Conservation (phyloP, 64 coral and sea anemone genomes). For the Hydrozoanthus tunicans region DNA sequence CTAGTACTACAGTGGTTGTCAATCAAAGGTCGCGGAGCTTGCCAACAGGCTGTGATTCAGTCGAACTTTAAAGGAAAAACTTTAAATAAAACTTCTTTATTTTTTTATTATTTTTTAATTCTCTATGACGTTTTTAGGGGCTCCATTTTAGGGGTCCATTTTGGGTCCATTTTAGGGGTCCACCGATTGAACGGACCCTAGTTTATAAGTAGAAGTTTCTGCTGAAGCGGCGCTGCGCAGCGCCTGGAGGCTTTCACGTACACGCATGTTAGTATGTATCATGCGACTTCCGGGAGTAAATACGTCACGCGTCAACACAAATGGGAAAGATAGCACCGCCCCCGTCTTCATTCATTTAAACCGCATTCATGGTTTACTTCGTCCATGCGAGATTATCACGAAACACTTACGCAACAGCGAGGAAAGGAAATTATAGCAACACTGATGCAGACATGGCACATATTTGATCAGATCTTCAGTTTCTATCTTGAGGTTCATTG, state of each 20-base stretch:
- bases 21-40: no score
- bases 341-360: background rate
- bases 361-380: background rate
- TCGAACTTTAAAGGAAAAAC: no score
- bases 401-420: background rate
- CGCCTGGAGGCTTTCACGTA: background rate
- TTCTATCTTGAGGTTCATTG: background rate
- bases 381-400: background rate
- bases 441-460: background rate
- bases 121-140: no score
- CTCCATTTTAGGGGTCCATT: no score
- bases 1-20: no score
- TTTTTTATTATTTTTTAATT: no score
- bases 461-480: background rate
- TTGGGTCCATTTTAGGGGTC: no score
- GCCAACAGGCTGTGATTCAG: no score
- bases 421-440: background rate
- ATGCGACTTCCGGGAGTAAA: constrained; percentile 5
- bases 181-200: no score
- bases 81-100: no score
- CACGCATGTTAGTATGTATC: background rate
- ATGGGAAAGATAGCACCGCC: background rate
- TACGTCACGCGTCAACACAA: background rate
- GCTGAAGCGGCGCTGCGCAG: no score
- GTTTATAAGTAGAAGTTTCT: no score